Conservation (phyloP, 1,140 invertebrate species). For the Campoletis sonorensis region DNA sequence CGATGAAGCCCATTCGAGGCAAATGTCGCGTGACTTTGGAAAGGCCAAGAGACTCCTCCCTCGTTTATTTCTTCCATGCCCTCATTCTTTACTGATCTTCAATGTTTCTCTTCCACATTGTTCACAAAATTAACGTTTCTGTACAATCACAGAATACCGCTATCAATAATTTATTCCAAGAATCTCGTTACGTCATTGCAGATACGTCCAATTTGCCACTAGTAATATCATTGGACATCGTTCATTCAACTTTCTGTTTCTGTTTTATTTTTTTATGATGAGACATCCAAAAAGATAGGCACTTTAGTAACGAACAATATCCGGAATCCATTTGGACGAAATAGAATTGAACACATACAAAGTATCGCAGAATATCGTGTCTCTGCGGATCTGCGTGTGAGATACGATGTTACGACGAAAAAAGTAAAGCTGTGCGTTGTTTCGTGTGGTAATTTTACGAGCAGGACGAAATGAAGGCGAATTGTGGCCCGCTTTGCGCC, state of each 20-base stretch:
- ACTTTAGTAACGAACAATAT: too few species aligned
- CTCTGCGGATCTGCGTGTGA: neutral
- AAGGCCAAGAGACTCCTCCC: constrained; percentile 39
- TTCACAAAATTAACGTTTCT: neutral
- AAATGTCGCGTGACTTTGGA: constrained; percentile 58
- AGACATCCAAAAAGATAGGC: too few species aligned
- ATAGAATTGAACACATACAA: neutral
- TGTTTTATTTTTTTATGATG: too few species aligned
- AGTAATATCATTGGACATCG: too few species aligned
- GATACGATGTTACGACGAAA: neutral
- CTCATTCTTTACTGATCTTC: constrained; percentile 15
- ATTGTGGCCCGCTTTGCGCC: constrained; percentile 66
- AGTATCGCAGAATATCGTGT: neutral
- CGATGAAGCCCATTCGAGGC: constrained; percentile 57
- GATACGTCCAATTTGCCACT: neutral
- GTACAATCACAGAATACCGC: neutral
- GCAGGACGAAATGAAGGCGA: constrained; percentile 70
- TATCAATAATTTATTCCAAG: constrained; percentile 5
- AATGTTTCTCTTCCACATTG: neutral
- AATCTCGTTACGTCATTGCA: neutral
- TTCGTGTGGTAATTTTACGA: neutral
- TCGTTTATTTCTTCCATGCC: constrained; percentile 24
- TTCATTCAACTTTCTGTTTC: too few species aligned
- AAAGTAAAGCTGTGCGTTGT: constrained; percentile 45
- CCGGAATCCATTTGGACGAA: too few species aligned